Evolutionary conservation across 2,797 vertebrate species (phyloP), one percentile per base, ranked within the genome.

Genomic region (Gastrophryne carolinensis): DNA sequence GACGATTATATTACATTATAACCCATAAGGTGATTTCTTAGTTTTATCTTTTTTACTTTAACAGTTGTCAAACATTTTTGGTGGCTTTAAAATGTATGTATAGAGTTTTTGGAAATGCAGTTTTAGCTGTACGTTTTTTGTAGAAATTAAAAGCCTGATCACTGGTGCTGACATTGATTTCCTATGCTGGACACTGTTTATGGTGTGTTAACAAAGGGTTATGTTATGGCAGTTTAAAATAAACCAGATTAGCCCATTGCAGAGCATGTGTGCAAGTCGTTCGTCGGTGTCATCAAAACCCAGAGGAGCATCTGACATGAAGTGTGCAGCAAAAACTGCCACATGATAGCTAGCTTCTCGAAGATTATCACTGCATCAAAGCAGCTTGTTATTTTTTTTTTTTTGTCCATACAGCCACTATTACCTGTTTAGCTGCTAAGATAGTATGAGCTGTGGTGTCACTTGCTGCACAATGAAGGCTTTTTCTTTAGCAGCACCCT

Each of bases 211-310:
- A 91, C 87, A 89, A 91, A 89, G 81, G 88, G 87, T 85, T 89
- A 86, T 82, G 87, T 90, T 91, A 81, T 91, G 87, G 88, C 84
- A 82, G 82, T 86, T 89, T 90, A 83, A 90, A 89, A 89, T 92
- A 90, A 90, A 90, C 86, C 88, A 88, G 85, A 89, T 89, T 89
- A 86, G 89, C 87, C 83, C 87, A 89, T 91, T 88, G 86, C 82
- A 58, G 66, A 90, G 87, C 90, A 90, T 91, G 88, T 93, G 86
- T 86, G 49, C 66, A 81, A 90, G 85, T 87, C 91, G 88, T 93
- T 90, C 91, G 90, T 93, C 91, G 92, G 89, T 92, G 90, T 93
- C 89, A 91, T 89, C 82, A 89, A 89, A 87, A 91, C 91, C 90
- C 91, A 84, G 77, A 90, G 91, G 90, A 86, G 88, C 91, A 88